These are phyloP conservation scores for Verasper variegatus DNA, from an alignment of 2,113 vertebrate species.

Conservation along the genomic window DNA sequence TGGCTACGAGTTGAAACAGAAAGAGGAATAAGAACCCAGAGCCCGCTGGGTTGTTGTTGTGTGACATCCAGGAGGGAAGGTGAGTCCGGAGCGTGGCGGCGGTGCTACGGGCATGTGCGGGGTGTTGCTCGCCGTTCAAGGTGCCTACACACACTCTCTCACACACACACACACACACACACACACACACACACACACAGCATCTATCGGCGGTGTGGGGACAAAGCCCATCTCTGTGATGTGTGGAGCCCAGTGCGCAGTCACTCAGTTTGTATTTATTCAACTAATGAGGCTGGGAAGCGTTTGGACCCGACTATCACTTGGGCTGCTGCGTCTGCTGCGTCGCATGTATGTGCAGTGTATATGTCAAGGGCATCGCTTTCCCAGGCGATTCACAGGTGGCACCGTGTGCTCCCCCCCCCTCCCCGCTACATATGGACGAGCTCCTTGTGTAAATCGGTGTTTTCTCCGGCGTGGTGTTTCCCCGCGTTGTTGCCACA, in stretches of 20 bases:
- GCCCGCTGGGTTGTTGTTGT: constrained; percentile 31
- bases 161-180: not conserved
- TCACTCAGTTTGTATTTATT: not conserved
- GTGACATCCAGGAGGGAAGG: constrained; percentile 68
- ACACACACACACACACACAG: constrained; percentile 8
- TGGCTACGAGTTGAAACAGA: constrained; percentile 63
- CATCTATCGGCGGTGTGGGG: constrained; percentile 53
- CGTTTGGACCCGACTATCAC: not conserved
- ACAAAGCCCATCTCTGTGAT: constrained; percentile 41
- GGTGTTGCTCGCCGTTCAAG: not conserved
- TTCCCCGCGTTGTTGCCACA: not conserved
- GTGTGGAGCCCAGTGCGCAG: constrained; percentile 49
- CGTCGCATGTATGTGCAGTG: constrained; percentile 2
- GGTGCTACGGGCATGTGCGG: constrained; percentile 6
- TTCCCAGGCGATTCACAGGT: constrained; percentile 62
- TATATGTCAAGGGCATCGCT: constrained; percentile 62
- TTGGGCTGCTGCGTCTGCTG: constrained; percentile 12
- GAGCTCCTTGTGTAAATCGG: no score
- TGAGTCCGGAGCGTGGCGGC: constrained; percentile 57
- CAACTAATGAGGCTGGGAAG: not conserved
- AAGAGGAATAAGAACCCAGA: constrained; percentile 21
- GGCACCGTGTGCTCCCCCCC: constrained; percentile 32
- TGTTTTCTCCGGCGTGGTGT: not conserved
- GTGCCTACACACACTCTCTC: constrained; percentile 17
- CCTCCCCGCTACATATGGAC: not conserved